Conservation (phyloP, 2,113 vertebrate genomes). For the Zosterops lateralis region DNA sequence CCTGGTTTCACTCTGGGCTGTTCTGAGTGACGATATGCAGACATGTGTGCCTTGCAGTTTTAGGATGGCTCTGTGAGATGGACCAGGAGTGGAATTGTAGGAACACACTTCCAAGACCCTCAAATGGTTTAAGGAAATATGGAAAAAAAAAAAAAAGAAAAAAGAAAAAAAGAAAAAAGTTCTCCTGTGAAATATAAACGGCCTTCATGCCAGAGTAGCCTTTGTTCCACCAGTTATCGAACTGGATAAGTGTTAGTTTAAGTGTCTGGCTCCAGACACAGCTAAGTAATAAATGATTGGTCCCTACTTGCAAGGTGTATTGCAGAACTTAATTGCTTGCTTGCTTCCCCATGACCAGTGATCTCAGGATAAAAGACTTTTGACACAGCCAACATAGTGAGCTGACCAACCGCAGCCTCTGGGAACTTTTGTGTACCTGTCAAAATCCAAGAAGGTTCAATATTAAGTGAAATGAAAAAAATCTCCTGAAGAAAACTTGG, state of each 20-base stretch:
- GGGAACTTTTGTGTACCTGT: constrained; percentile 10
- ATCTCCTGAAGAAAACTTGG: neutral
- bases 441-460: neutral
- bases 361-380: constrained; percentile 49
- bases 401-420: neutral
- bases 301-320: constrained; percentile 45
- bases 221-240: constrained; percentile 71
- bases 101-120: constrained; percentile 13
- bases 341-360: constrained; percentile 2
- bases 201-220: constrained; percentile 69
- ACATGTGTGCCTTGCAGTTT: neutral
- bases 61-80: neutral
- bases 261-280: constrained; percentile 22
- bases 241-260: constrained; percentile 56
- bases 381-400: neutral
- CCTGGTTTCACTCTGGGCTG: constrained; percentile 59
- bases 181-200: constrained; percentile 55
- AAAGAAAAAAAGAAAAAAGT: neutral
- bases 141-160: neutral
- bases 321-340: constrained; percentile 44
- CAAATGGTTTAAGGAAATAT: constrained; percentile 40
- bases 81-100: neutral
- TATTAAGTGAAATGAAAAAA: neutral
- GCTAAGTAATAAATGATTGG: constrained; percentile 57
- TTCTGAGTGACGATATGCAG: neutral